Evolutionary conservation across 1,140 invertebrate species (phyloP).

Genomic region (Pemphigus obesinymphae): DNA sequence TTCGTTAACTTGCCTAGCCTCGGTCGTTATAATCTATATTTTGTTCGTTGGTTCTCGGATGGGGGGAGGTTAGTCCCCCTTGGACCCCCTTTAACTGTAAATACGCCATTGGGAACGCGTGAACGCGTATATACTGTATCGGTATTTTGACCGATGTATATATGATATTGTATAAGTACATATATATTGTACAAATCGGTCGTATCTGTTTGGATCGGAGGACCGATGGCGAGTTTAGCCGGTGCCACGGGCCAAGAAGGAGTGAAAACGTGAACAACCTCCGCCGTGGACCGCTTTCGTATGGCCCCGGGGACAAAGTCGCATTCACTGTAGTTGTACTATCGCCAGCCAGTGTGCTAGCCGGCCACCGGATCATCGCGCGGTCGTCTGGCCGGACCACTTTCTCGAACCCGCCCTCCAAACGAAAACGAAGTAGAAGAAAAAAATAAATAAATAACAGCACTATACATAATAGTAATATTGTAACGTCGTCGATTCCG

Average conservation of each 20-base stretch:
- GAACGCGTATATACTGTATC: no score
- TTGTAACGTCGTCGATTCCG: slow-evolving; percentile 4
- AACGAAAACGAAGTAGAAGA: slow-evolving; percentile 16
- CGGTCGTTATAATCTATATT: no score
- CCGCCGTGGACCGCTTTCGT: neutral
- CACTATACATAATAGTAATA: no score
- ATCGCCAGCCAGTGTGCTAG: neutral
- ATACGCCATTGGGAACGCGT: no score
- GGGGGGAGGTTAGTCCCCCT: no score
- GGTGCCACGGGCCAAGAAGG: neutral
- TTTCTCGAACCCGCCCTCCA: slow-evolving; percentile 37
- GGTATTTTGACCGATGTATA: neutral
- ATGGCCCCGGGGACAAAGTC: slow-evolving; percentile 4
- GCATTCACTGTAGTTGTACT: neutral
- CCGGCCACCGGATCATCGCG: neutral
- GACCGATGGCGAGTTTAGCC: neutral
- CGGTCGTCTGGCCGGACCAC: slow-evolving; percentile 2
- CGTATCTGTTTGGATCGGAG: neutral
- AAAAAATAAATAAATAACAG: neutral
- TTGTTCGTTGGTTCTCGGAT: no score
- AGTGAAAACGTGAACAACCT: slow-evolving; percentile 35
- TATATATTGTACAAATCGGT: neutral
- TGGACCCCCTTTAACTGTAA: no score
- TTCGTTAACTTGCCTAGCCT: no score
- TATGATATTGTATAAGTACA: neutral